phyloP scores from a whole-genome alignment of 2,888 invertebrate genomes.

The Lacanobia wlatinum region DNA sequence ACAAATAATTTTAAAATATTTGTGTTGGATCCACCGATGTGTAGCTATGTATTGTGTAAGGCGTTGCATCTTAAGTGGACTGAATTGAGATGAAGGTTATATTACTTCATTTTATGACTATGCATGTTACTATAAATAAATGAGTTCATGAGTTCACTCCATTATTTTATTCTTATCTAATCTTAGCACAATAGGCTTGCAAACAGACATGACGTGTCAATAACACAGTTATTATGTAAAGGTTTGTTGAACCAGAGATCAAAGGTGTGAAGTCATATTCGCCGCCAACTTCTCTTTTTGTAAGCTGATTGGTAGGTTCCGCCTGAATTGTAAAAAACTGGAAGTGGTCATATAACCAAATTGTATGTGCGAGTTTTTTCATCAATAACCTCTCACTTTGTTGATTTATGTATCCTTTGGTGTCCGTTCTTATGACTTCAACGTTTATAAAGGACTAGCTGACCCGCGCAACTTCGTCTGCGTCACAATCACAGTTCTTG shows the following conservation, averaged over 20 bases:
- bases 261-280: conserved; percentile 14
- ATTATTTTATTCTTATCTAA: conserved; percentile 57
- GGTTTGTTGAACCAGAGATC: conserved; percentile 46
- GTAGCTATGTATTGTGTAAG: conserved; percentile 14
- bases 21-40: conserved; percentile 17
- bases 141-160: conserved; percentile 52
- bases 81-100: conserved; percentile 53
- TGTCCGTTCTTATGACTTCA: background rate
- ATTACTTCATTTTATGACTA: conserved; percentile 29
- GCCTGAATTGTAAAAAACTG: conserved; percentile 27
- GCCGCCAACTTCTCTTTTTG: conserved; percentile 1
- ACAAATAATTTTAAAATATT: conserved; percentile 44
- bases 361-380: conserved; percentile 20
- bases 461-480: no score
- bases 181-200: conserved; percentile 19
- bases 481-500: no score
- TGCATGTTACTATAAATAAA: conserved; percentile 52
- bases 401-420: conserved; percentile 26
- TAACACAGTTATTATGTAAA: conserved; percentile 14
- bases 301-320: conserved; percentile 33
- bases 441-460: background rate
- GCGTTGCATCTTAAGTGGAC: conserved; percentile 42
- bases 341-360: conserved; percentile 12
- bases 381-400: conserved; percentile 18
- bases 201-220: conserved; percentile 32